Base-by-base conservation (phyloP, 2,888 invertebrate genomes). In the Drosophila conformis region DNA sequence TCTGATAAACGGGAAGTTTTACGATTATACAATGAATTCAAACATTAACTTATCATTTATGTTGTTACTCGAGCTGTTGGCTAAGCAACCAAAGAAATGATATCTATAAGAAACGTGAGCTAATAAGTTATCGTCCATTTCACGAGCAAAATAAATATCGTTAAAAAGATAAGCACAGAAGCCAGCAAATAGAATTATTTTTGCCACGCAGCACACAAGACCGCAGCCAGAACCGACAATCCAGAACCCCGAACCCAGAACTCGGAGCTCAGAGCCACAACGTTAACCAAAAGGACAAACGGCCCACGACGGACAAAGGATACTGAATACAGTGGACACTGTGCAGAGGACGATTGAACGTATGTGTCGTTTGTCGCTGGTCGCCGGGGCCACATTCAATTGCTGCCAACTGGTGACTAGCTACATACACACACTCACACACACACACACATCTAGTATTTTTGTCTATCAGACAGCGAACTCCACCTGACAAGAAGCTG, bases 131-230 rank as follows among this genome's bases (percentile, higher is more conserved):
- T 78, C 74, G 75, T 70, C 64, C 62, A 35, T 64, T 69, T 59
- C 58, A 46, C 61, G 52, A 59, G 77, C 40, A 67, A 75, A 84
- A 82, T 82, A 86, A 84, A 79, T 82, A 81, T 83, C 76, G 80
- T 87, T 84, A 76, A 76, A 78, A 57, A 73, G 82, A 78, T 87
- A 85, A 82, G 82, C 78, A 77, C 81, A 73, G 73, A 75, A 84
- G 85, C 73, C 74, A 82, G 82, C 84, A 84, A 87, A 85, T 87
- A 76, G 78, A 78, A 80, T 78, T 78, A 77, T 77, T 83, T 83
- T 71, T 66, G 67, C 64, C 77, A 78, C 60, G 59, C 71, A 69
- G 69, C 59, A 64, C 46, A 61, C 31, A 62, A 27, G 61, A 69
- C 59, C 73, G 54, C 61, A 71, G 48, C 31, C 40, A 66, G 63